Conservation (phyloP, 1,140 invertebrate species). For the Rhynchophorus ferrugineus region DNA sequence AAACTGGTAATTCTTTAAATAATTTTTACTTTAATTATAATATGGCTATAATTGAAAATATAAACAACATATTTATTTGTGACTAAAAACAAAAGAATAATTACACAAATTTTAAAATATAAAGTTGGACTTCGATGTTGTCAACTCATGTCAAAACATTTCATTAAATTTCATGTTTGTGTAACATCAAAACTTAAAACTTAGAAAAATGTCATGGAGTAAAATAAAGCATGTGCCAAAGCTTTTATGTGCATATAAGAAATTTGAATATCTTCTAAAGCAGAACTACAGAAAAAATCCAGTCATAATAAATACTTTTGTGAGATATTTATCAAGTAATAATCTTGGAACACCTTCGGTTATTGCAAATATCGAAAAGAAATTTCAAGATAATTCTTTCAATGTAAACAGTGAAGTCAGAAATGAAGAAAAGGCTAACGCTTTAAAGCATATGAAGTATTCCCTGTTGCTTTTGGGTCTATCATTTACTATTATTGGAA, state of each 20-base stretch:
- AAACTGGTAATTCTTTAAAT: neutral
- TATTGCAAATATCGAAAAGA: neutral
- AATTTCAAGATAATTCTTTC: neutral
- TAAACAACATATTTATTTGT: no score
- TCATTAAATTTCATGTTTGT: neutral
- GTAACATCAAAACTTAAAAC: neutral
- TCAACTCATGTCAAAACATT: constrained; percentile 1
- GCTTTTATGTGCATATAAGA: neutral
- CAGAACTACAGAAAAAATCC: no score
- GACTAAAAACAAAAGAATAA: no score
- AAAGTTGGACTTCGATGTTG: no score
- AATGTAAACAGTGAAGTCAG: neutral
- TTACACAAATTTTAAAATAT: no score
- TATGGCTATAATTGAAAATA: no score
- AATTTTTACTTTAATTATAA: no score
- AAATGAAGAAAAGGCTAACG: constrained; percentile 39
- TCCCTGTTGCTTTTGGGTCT: constrained; percentile 45
- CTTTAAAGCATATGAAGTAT: constrained; percentile 48
- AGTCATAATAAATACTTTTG: no score
- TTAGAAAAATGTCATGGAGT: neutral
- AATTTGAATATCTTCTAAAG: no score
- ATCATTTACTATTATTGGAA: constrained; percentile 40
- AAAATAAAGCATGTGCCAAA: neutral
- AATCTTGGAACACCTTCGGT: neutral
- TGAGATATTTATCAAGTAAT: no score